phyloP scores from a whole-genome alignment of 2,888 invertebrate genomes.

The Xanthia togata region DNA sequence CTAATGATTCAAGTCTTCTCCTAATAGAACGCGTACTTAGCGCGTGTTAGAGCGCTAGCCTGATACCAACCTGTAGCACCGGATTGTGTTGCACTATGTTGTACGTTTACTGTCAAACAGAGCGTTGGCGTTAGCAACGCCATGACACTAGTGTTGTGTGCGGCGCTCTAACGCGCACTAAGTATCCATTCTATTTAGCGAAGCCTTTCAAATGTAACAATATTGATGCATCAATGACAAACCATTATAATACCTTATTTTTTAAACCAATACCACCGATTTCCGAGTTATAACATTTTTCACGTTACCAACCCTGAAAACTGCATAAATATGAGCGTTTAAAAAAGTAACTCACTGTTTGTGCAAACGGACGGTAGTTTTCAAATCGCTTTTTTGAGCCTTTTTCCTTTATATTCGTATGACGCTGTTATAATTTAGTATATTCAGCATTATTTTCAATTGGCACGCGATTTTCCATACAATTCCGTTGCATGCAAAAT shows the following conservation, averaged over 20 bases:
- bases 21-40: too few relatives aligned
- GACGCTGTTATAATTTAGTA: slow-evolving; percentile 18
- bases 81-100: too few relatives aligned
- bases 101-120: too few relatives aligned
- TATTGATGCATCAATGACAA: background rate
- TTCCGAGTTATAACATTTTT: background rate
- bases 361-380: slow-evolving; percentile 23
- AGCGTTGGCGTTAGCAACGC: too few relatives aligned
- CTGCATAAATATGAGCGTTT: slow-evolving; percentile 8
- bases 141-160: too few relatives aligned
- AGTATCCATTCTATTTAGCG: too few relatives aligned
- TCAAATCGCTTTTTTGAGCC: slow-evolving; percentile 25
- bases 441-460: slow-evolving; percentile 48
- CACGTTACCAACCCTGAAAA: background rate
- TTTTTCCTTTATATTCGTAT: slow-evolving; percentile 19
- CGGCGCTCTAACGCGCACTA: too few relatives aligned
- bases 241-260: background rate
- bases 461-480: slow-evolving; percentile 57
- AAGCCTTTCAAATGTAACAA: too few relatives aligned
- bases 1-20: too few relatives aligned
- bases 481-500: slow-evolving; percentile 49
- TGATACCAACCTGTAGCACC: too few relatives aligned
- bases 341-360: slow-evolving; percentile 13
- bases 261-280: background rate
- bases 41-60: too few relatives aligned